Evolutionary conservation across 2,797 vertebrate species (phyloP).

Genomic region (Poeciliopsis infans): DNA sequence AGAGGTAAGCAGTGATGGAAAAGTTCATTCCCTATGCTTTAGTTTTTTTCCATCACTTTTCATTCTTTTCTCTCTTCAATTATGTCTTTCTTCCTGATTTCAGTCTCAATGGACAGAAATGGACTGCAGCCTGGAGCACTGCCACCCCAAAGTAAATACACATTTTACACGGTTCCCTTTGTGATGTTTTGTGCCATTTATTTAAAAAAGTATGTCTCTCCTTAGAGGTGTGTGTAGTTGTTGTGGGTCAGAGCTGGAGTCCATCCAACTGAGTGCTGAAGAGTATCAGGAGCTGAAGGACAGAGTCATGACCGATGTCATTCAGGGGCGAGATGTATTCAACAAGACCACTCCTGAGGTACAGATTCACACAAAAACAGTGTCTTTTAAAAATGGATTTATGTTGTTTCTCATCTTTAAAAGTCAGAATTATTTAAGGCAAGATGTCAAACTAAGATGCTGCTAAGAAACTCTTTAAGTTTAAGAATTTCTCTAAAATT

Average conservation of each 20-base stretch:
- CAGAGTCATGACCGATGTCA: slow-evolving; percentile 86
- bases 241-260: slow-evolving; percentile 70
- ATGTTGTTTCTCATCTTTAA: neutral
- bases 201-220: neutral
- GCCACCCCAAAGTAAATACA: slow-evolving; percentile 81
- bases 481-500: neutral
- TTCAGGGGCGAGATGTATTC: slow-evolving; percentile 89
- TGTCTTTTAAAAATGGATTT: neutral
- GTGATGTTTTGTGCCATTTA: neutral
- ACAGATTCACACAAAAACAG: slow-evolving; percentile 2
- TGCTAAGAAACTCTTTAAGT: neutral
- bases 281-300: slow-evolving; percentile 88
- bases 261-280: slow-evolving; percentile 75
- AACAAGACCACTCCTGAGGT: slow-evolving; percentile 93
- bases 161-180: neutral
- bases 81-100: slow-evolving; percentile 16
- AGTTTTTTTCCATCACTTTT: neutral
- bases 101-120: slow-evolving; percentile 85
- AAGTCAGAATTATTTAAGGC: neutral
- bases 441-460: neutral
- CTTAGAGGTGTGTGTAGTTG: slow-evolving; percentile 65
- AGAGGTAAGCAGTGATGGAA: slow-evolving; percentile 81
- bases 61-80: neutral
- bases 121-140: slow-evolving; percentile 85
- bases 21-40: neutral